Percentiles rank a stretch among this genome's conserved stretches.
These are phyloP conservation scores for Anhinga anhinga DNA, from an alignment of 2,113 vertebrate species.

Conservation along the genomic window DNA sequence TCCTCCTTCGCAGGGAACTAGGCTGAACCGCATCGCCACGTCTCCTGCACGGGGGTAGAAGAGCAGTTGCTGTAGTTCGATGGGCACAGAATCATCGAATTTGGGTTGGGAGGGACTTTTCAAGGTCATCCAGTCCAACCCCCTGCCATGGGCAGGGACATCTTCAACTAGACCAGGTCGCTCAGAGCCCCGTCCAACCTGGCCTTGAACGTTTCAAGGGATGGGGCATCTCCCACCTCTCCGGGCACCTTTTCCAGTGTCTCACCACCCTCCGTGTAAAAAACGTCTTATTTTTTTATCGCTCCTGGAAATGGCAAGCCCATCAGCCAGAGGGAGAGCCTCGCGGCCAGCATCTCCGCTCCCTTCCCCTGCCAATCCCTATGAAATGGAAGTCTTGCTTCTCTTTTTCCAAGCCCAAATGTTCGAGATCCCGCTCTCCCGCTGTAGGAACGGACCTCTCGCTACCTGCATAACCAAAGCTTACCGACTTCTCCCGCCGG, in stretches of 20 bases:
- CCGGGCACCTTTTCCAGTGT: not conserved
- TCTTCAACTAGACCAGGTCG: not conserved
- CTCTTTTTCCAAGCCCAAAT: not conserved
- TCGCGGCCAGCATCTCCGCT: not conserved
- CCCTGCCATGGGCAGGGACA: not conserved
- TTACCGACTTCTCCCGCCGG: not conserved
- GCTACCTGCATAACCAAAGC: not conserved
- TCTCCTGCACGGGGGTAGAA: not conserved
- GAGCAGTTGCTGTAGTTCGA: not conserved
- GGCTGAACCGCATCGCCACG: not conserved
- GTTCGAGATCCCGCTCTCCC: not conserved
- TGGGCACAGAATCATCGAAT: not conserved
- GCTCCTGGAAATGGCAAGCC: fast-evolving
- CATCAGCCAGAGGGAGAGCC: not conserved
- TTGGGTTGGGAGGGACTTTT: not conserved
- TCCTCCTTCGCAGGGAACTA: not conserved
- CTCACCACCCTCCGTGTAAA: not conserved
- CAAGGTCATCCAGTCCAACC: not conserved
- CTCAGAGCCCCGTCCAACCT: not conserved
- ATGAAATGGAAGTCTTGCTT: not conserved
- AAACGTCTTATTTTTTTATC: not conserved
- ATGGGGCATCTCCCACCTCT: not conserved
- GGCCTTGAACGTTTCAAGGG: not conserved
- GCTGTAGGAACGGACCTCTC: fast-evolving
- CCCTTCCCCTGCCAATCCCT: not conserved